These are phyloP conservation scores for Aleiodes alternator DNA, from an alignment of 2,888 invertebrate genomes.

Conservation along the genomic window DNA sequence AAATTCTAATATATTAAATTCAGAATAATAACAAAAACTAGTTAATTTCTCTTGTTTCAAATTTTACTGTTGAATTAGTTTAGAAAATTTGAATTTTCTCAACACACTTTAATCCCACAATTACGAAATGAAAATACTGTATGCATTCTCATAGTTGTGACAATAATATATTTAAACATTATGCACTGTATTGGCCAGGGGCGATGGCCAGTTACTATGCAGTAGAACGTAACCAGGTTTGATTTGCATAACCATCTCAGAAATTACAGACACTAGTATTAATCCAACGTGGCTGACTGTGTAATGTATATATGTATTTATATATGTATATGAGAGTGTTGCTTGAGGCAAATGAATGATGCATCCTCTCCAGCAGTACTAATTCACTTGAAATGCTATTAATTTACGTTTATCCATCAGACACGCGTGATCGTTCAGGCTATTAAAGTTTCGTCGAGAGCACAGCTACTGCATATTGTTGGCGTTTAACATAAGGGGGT, in stretches of 20 bases:
- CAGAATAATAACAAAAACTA: too few relatives aligned
- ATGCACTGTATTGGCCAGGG: slow-evolving; percentile 3
- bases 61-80: too few relatives aligned
- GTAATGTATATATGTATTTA: slow-evolving; percentile 23
- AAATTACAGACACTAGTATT: slow-evolving; percentile 62
- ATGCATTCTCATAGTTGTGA: neutral
- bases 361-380: slow-evolving; percentile 40
- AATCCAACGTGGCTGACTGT: slow-evolving; percentile 50
- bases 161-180: slow-evolving; percentile 21
- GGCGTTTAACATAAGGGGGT: neutral
- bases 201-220: slow-evolving; percentile 49
- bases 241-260: slow-evolving; percentile 68
- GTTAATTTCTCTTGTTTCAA: too few relatives aligned
- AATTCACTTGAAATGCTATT: slow-evolving; percentile 54
- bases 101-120: too few relatives aligned
- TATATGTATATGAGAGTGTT: neutral
- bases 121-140: too few relatives aligned
- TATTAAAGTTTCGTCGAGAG: slow-evolving; percentile 19
- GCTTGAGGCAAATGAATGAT: slow-evolving; percentile 20
- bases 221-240: slow-evolving; percentile 57
- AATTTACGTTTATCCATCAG: slow-evolving; percentile 46
- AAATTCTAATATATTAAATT: too few relatives aligned
- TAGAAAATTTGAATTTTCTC: too few relatives aligned
- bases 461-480: slow-evolving; percentile 8
- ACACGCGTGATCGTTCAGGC: slow-evolving; percentile 18